These are phyloP conservation scores for Dryas iulia DNA, from an alignment of 1,140 invertebrate species.

Conservation along the genomic window DNA sequence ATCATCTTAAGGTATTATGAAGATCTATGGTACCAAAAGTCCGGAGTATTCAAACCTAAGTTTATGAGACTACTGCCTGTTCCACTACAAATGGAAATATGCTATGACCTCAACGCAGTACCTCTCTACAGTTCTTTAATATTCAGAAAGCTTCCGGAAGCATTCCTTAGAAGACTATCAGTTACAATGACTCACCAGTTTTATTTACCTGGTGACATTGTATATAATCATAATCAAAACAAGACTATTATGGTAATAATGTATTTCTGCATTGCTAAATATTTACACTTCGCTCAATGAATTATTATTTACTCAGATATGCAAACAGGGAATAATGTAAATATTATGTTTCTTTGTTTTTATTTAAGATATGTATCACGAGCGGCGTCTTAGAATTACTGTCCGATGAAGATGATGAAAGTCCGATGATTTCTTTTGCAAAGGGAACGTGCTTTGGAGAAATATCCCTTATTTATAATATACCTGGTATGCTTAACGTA, in stretches of 20 bases:
- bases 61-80: conserved; percentile 59
- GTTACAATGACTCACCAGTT: conserved; percentile 73
- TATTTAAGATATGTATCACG: conserved; percentile 62
- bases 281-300: conserved; percentile 32
- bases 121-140: conserved; percentile 72
- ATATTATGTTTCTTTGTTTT: conserved; percentile 23
- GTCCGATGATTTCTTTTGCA: conserved; percentile 76
- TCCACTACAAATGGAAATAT: conserved; percentile 72
- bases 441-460: conserved; percentile 76
- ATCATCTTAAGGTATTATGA: conserved; percentile 58
- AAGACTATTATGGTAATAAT: conserved; percentile 72
- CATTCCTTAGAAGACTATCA: conserved; percentile 69
- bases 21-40: conserved; percentile 74
- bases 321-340: conserved; percentile 3
- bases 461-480: conserved; percentile 63
- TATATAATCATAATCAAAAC: conserved; percentile 71
- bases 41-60: conserved; percentile 68
- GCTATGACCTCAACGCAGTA: conserved; percentile 72
- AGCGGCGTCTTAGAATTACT: conserved; percentile 73
- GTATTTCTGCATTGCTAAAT: conserved; percentile 36
- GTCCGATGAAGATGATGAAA: conserved; percentile 77
- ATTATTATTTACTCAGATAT: conserved; percentile 15
- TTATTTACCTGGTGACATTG: conserved; percentile 72
- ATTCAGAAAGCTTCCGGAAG: conserved; percentile 72
- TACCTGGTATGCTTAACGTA: conserved; percentile 50